Base-by-base conservation (phyloP, 2,888 invertebrate genomes). In the Hypomecis atomaria region DNA sequence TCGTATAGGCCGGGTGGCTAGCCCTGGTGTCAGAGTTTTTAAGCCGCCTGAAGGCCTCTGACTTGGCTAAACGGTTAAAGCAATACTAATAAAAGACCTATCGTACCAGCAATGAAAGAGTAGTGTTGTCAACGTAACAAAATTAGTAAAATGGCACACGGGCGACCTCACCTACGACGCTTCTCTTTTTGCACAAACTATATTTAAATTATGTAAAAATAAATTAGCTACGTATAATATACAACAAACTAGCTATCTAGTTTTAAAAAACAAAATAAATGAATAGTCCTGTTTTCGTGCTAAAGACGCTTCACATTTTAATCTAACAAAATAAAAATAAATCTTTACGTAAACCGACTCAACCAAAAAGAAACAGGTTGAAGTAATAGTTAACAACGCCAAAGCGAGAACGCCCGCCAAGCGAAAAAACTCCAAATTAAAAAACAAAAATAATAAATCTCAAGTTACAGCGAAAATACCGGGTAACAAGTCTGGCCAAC, bases 371-470 rank as follows among this genome's bases (percentile, higher is more conserved):
- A 53, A 36, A 48, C 48, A 43, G 9, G 36, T 40, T 40, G 47
- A 54, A 53, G 49, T 23, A 37, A 36, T 48, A 10, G 47, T 37
- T 53, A 52, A 43, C 53, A 63, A 54, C 38, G 49, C 40, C 44
- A 56, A 59, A 59, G 52, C 55, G 33, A 55, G 48, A 13, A 52
- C 64, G 52, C 62, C 34, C 45, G 23, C 54, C 23, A 40, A 58
- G 58, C 56, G 59, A 61, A 62, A 59, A 62, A 55, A 45, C 60
- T 56, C 53, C n/a, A 62, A 60, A 67, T 60, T 61, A 50, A 64
- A 64, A 71, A 67, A 67, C 69, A 67, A 67, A 60, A 70, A 67
- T 65, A 66, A 71, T 71, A 71, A 71, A 71, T 71, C 69, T 59
- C 43, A 64, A 67, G 62, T 65, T 58, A 60, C 34, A 38, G 44